These are phyloP conservation scores for Gortyna flavago DNA, from an alignment of 2,888 invertebrate genomes.

Conservation along the genomic window DNA sequence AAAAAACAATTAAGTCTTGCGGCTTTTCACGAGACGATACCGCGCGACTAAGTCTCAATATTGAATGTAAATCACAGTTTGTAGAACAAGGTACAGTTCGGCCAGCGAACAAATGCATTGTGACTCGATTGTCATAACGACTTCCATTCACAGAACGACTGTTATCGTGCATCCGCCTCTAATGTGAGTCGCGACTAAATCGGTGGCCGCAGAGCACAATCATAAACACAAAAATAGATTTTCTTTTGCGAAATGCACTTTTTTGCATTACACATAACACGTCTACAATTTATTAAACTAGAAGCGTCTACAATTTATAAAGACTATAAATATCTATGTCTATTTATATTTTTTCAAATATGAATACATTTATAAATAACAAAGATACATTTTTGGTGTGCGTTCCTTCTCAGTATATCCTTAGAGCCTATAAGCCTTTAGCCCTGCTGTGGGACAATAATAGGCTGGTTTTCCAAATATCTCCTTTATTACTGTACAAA, in stretches of 20 bases:
- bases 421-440: background rate
- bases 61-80: constrained; percentile 58
- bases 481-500: background rate
- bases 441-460: background rate
- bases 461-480: background rate
- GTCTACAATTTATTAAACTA: background rate
- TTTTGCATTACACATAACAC: background rate
- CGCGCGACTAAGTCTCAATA: constrained; percentile 37
- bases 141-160: constrained; percentile 61
- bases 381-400: background rate
- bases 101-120: constrained; percentile 48
- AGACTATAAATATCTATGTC: no score
- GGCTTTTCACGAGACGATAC: constrained; percentile 20
- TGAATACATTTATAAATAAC: no score
- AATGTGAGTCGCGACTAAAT: constrained; percentile 23
- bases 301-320: background rate
- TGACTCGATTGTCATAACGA: constrained; percentile 59
- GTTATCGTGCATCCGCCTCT: constrained; percentile 58
- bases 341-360: no score
- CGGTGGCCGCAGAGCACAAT: background rate
- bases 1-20: constrained; percentile 2
- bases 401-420: background rate
- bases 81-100: constrained; percentile 48
- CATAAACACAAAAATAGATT: no score
- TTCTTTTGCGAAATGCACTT: background rate